Evolutionary conservation across 1,140 invertebrate genomes (phyloP).

Genomic region (Venturia canescens): DNA sequence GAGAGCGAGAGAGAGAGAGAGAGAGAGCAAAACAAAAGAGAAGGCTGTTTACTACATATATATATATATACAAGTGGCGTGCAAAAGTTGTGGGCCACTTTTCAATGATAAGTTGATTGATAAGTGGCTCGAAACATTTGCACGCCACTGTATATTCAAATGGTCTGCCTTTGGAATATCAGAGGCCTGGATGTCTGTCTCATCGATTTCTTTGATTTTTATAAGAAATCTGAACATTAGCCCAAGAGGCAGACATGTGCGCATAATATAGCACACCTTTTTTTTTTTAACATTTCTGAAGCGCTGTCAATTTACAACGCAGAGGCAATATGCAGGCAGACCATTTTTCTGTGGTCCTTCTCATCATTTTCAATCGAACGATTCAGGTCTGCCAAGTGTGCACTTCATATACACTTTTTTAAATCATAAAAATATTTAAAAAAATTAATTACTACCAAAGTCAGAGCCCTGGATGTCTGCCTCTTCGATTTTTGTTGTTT

Average conservation of each 20-base stretch:
- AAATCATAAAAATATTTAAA: not conserved
- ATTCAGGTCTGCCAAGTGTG: not conserved
- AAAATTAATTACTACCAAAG: not conserved
- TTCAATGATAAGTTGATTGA: too few species aligned
- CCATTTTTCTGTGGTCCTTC: not conserved
- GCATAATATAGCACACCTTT: not conserved
- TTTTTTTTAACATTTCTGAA: not conserved
- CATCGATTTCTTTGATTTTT: not conserved
- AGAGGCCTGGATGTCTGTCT: not conserved
- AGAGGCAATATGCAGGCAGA: not conserved
- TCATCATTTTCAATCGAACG: not conserved
- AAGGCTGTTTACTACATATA: too few species aligned
- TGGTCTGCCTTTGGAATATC: too few species aligned
- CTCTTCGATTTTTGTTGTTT: too few species aligned
- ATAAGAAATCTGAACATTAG: not conserved
- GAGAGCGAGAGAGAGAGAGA: too few species aligned
- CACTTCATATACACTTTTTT: conserved; percentile 1
- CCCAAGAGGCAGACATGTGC: not conserved
- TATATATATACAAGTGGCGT: too few species aligned
- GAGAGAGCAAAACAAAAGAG: too few species aligned
- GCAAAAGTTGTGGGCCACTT: too few species aligned
- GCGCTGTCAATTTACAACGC: not conserved
- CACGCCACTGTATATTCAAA: too few species aligned
- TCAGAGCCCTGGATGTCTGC: not conserved
- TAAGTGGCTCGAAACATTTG: too few species aligned